Evolutionary conservation across 2,888 invertebrate genomes (phyloP).

Genomic region (Sclerodermus sp.): DNA sequence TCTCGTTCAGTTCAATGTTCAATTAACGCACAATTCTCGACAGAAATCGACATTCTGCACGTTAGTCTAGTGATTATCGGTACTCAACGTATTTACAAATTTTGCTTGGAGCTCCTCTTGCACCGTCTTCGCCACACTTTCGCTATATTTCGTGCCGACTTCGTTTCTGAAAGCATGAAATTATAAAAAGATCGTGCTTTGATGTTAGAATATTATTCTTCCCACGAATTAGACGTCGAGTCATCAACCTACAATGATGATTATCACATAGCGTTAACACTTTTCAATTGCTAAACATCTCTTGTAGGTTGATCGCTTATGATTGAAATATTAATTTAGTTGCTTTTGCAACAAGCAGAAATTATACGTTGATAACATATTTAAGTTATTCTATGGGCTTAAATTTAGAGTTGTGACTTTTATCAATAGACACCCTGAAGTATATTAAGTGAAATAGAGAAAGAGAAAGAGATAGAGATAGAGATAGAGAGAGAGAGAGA

Average conservation of each 20-base stretch:
- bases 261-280: too few relatives aligned
- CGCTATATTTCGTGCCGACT: conserved; percentile 20
- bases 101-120: conserved; percentile 21
- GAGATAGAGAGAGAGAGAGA: conserved; percentile 11
- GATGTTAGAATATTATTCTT: background rate
- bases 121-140: conserved; percentile 27
- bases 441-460: conserved; percentile 16
- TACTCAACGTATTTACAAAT: background rate
- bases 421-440: conserved; percentile 36
- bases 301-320: background rate
- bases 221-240: too few relatives aligned
- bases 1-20: background rate
- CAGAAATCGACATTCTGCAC: background rate
- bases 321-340: background rate
- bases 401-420: background rate
- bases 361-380: too few relatives aligned
- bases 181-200: conserved; percentile 21
- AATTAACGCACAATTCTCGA: too few relatives aligned
- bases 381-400: background rate
- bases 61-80: conserved; percentile 4
- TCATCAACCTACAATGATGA: too few relatives aligned
- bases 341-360: background rate
- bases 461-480: conserved; percentile 18
- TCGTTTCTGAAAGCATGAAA: conserved; percentile 28
- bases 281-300: too few relatives aligned